These are phyloP conservation scores for Acanthurus tractus DNA, from an alignment of 2,797 vertebrate species.

Conservation along the genomic window DNA sequence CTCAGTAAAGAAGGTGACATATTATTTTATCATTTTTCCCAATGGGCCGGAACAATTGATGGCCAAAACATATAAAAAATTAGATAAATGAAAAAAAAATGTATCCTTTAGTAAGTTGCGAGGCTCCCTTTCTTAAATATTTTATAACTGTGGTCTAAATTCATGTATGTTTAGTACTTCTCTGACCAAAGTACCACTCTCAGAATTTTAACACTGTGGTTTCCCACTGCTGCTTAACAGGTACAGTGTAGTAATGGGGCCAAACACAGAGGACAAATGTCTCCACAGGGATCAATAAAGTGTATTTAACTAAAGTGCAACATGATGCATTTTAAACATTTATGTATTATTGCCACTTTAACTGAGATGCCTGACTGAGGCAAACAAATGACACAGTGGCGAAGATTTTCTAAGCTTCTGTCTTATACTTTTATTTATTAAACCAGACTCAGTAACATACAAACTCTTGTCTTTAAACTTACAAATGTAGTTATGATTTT, in stretches of 20 bases:
- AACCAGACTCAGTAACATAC: no score
- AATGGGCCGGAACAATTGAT: no score
- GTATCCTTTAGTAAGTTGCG: not conserved
- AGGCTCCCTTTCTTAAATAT: not conserved
- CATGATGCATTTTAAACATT: slow-evolving; percentile 1
- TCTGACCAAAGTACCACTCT: slow-evolving; percentile 9
- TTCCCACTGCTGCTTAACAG: slow-evolving; percentile 7
- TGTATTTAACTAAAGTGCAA: not conserved
- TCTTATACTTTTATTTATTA: no score
- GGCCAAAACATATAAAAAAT: not conserved
- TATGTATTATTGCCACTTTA: not conserved
- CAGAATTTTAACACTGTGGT: slow-evolving; percentile 7
- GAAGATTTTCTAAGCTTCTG: not conserved
- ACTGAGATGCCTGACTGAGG: not conserved
- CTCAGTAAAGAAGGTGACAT: no score
- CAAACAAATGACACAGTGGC: not conserved
- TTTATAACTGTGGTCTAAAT: not conserved
- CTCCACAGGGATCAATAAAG: slow-evolving; percentile 14
- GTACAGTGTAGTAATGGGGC: not conserved
- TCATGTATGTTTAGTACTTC: not conserved
- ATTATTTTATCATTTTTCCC: no score
- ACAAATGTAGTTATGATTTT: not conserved
- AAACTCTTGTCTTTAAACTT: no score
- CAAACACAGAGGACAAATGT: not conserved
- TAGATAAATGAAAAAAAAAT: no score